Base-by-base conservation (phyloP, 2,113 vertebrate species). In the Saguinus midas region DNA sequence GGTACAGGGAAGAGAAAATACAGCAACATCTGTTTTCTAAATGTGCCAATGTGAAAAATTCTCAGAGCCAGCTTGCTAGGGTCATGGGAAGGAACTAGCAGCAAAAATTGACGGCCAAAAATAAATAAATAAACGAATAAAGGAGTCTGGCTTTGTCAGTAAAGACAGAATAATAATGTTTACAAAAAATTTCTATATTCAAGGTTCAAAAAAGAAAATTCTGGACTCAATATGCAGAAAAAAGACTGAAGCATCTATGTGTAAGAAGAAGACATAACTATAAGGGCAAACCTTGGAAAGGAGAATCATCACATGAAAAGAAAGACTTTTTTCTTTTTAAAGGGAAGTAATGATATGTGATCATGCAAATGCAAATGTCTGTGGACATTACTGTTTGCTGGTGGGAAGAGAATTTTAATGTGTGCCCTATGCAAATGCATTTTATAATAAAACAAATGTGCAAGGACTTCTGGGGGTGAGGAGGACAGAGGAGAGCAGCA, bases 11-110 rank as follows among this genome's bases (percentile, higher is more conserved):
- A 90, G 68, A 96, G 79, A 89, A 97, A 94, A 91, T 81, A 91
- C 40, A 89, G 89, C 83, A 96, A 97, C 91, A 98, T 89, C 91
- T 95, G 95, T 78, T 96, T 86, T 96, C 86, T 83, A 37, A 80
- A 85, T 79, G 85, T 91, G 90, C 66, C 85, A 97, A 37, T 21
- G 61, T 87, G 85, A 92, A 72, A 92, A 95, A 85, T 50, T 82
- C 86, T 92, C 82, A 61, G 58, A 92, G 85, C 94, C 81, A 89
- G 95, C 52, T 76, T 91, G 83, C 66, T 52, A 93, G 66, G 61
- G 84, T 58, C 78, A 72, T 87, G 73, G 14, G 78, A 86, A 93
- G 96, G 76, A 94, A 87, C 1, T 0, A 64, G 58, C 61, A 35
- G 66, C 27, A 88, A 81, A 92, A 93, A 82, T 3, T 23, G 40